Evolutionary conservation across 64 coral and sea anemone genomes (phyloP).

Genomic region (Exaiptasia diaphana): DNA sequence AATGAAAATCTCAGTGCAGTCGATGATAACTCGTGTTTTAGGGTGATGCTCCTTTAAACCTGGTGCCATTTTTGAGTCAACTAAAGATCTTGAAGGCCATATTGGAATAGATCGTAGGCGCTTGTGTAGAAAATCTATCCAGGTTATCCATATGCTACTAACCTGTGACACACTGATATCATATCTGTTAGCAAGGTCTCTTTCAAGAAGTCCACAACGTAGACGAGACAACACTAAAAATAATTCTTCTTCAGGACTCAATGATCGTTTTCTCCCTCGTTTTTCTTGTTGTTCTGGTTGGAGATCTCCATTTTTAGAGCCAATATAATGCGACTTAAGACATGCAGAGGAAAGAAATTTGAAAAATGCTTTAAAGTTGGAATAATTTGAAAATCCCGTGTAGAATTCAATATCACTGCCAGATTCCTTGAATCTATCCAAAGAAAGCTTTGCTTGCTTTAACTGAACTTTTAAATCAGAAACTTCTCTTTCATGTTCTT

Average conservation of each 20-base stretch:
- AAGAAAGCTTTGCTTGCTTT: neutral
- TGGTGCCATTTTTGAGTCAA: conserved; percentile 38
- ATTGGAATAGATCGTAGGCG: conserved; percentile 21
- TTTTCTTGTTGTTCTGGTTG: conserved; percentile 2
- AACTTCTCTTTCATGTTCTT: conserved; percentile 13
- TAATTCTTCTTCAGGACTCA: conserved; percentile 22
- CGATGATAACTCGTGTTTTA: conserved; percentile 25
- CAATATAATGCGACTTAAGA: conserved; percentile 1
- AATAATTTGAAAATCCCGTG: conserved; percentile 7
- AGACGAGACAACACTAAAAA: conserved; percentile 2
- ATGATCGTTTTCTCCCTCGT: neutral
- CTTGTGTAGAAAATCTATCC: conserved; percentile 36
- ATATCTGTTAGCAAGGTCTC: conserved; percentile 43
- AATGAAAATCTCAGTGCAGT: conserved; percentile 33
- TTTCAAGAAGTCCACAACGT: conserved; percentile 22
- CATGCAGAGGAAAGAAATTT: neutral
- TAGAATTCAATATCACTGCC: conserved; percentile 34
- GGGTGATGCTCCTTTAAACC: conserved; percentile 15
- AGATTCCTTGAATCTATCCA: conserved; percentile 15
- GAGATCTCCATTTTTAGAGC: neutral
- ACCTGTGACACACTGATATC: conserved; percentile 37
- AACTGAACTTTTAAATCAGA: conserved; percentile 20
- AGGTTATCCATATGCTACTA: conserved; percentile 47
- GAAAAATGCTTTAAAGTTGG: neutral
- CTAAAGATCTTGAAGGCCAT: conserved; percentile 31